Conservation (phyloP, 2,888 invertebrate species). For the Melanchra persicariae region DNA sequence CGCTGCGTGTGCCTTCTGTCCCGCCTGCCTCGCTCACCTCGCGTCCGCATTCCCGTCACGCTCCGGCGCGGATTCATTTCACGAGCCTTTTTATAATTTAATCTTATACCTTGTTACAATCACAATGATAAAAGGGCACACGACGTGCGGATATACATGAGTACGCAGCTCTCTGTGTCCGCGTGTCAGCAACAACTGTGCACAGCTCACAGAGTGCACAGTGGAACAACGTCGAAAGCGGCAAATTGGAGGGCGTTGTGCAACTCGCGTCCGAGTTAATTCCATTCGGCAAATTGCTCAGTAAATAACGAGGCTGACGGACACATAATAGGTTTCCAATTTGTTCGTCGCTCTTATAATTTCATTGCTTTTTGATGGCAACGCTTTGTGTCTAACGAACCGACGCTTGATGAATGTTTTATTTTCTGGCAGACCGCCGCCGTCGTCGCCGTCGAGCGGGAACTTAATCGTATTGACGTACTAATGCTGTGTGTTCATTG, state of each 20-base stretch:
- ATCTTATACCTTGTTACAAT: conserved; percentile 80
- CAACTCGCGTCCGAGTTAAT: conserved; percentile 64
- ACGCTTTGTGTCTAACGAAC: conserved; percentile 67
- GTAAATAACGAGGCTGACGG: conserved; percentile 67
- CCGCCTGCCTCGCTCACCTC: background rate
- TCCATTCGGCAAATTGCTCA: conserved; percentile 67
- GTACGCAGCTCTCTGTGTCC: conserved; percentile 12
- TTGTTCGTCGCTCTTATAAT: conserved; percentile 66
- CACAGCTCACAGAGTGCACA: conserved; percentile 4
- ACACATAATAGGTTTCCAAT: conserved; percentile 71
- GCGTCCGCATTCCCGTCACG: conserved; percentile 68
- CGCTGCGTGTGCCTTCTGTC: conserved; percentile 12
- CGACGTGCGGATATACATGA: conserved; percentile 42
- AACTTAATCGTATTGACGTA: background rate
- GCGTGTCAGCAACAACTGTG: conserved; percentile 2
- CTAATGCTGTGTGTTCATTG: conserved; percentile 2
- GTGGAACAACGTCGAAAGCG: conserved; percentile 15
- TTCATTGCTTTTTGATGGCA: conserved; percentile 68
- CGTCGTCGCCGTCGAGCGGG: background rate
- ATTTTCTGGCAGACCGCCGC: conserved; percentile 53
- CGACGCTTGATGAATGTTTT: conserved; percentile 64
- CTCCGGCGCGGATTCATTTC: conserved; percentile 75
- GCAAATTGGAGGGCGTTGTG: conserved; percentile 63
- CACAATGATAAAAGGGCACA: conserved; percentile 73
- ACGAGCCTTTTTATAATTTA: conserved; percentile 81